These are phyloP conservation scores for Caenorhabditis japonica DNA, from an alignment of 2,888 invertebrate genomes.

Conservation along the genomic window DNA sequence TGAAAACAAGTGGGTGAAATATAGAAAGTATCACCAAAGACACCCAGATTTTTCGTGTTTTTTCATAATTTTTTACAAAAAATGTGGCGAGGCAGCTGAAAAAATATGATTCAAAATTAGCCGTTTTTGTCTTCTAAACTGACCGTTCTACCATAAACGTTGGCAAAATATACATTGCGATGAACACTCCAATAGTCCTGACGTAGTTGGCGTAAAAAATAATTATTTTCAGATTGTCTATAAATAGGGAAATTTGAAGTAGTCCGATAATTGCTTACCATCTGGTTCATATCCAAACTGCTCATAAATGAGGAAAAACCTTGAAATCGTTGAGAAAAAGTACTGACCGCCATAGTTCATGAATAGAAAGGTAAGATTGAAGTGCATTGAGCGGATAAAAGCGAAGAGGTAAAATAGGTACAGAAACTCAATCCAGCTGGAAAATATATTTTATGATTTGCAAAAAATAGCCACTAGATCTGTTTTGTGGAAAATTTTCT, in stretches of 20 bases:
- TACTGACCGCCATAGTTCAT: conserved; percentile 53
- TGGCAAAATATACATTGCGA: conserved; percentile 46
- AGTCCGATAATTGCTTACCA: conserved; percentile 23
- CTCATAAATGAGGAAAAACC: conserved; percentile 38
- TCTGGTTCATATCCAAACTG: conserved; percentile 33
- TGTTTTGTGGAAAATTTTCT: no score
- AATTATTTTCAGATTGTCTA: conserved; percentile 17
- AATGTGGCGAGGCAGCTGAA: conserved; percentile 34
- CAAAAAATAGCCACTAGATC: no score
- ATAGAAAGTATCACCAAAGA: conserved; percentile 34
- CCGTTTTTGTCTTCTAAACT: no score
- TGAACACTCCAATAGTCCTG: conserved; percentile 43
- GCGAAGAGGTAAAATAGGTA: conserved; percentile 48
- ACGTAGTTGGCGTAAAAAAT: conserved; percentile 31
- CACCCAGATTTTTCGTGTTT: conserved; percentile 35
- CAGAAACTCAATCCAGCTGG: conserved; percentile 51
- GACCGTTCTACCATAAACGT: conserved; percentile 44
- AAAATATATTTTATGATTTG: neutral
- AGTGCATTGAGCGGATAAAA: conserved; percentile 48
- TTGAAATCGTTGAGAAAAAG: conserved; percentile 47
- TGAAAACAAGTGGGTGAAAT: conserved; percentile 34
- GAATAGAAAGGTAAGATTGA: conserved; percentile 49
- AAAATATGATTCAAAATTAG: neutral
- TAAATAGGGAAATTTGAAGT: neutral
- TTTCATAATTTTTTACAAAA: conserved; percentile 44